phyloP scores from a whole-genome alignment of 37 sponge, comb jelly and placozoan species.

The Diacarnus erythraeanus region DNA sequence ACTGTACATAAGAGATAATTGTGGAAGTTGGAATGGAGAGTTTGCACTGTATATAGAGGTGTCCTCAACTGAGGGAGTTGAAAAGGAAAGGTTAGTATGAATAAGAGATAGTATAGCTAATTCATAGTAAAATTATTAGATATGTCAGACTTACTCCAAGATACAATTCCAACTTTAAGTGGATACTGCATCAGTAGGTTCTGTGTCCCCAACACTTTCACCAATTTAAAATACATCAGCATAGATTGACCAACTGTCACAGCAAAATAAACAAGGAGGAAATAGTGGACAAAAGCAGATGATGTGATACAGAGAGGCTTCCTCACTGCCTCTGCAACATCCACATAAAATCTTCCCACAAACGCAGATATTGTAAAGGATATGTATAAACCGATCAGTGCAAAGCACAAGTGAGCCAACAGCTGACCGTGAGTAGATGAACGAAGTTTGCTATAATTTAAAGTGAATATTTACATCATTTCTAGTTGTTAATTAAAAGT shows the following conservation, averaged over 20 bases:
- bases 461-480: no score
- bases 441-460: slow-evolving; percentile 5
- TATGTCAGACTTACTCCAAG: slow-evolving; percentile 45
- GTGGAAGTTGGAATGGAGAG: no score
- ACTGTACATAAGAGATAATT: no score
- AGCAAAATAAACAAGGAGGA: slow-evolving; percentile 42
- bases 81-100: no score
- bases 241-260: slow-evolving; percentile 33
- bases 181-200: slow-evolving; percentile 1
- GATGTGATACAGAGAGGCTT: slow-evolving; percentile 1
- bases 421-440: slow-evolving; percentile 14
- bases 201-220: slow-evolving; percentile 21
- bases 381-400: slow-evolving; percentile 15
- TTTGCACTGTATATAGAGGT: no score
- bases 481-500: no score
- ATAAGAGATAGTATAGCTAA: no score
- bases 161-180: slow-evolving; percentile 3
- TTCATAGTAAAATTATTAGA: no score
- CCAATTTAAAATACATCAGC: slow-evolving; percentile 34
- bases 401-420: slow-evolving; percentile 8
- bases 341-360: background rate
- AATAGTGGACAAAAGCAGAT: slow-evolving; percentile 44
- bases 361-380: background rate
- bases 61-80: no score
- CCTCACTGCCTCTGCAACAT: background rate